Evolutionary conservation across 2,888 invertebrate genomes (phyloP), one percentile per base, ranked within the genome.

Genomic region (Deladenus siricidicola): DNA sequence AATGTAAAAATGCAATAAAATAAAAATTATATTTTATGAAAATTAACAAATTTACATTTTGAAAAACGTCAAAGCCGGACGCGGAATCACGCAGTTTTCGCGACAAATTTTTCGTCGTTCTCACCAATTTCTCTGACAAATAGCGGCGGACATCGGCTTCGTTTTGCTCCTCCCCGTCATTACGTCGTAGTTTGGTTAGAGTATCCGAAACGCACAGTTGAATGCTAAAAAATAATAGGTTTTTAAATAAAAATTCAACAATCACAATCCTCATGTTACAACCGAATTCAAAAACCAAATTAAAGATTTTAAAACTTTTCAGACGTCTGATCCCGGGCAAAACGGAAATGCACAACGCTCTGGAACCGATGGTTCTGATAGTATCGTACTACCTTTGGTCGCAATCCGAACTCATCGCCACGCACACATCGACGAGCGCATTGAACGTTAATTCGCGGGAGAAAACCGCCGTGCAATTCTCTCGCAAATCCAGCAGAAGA

Each of bases 171-270:
- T n/a, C n/a, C n/a, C n/a, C 19, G 6, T 50, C 50, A 50, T 24
- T 26, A 29, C 29, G 23, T 19, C 50, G 50, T 30, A 50, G 4
- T 24, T 28, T 50, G 1, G 50, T 24, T 23, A 50, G 26, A 1
- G 30, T 19, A 50, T 50, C 50, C 23, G 4, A 14, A 1, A 28
- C 50, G 1, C 19, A 28, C 19, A 26, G 3, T 10, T n/a, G 26
- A 60, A 17, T 14, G 21, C 50, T 43, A 23, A 60, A 60, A 56
- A 58, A 23, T 21, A 59, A 4, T 19, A 26, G 3, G 21, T 50
- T 58, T 30, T 29, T 3, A 56, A 28, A n/a, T n/a, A 44, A 56
- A 42, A 44, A 28, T 34, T 8, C 26, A 39, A 21, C 21, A 58
- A 44, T 21, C n/a, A n/a, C n/a, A n/a, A n/a, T n/a, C n/a, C n/a